Base-by-base conservation (phyloP, 2,888 invertebrate species). In the Polydrusus cervinus region DNA sequence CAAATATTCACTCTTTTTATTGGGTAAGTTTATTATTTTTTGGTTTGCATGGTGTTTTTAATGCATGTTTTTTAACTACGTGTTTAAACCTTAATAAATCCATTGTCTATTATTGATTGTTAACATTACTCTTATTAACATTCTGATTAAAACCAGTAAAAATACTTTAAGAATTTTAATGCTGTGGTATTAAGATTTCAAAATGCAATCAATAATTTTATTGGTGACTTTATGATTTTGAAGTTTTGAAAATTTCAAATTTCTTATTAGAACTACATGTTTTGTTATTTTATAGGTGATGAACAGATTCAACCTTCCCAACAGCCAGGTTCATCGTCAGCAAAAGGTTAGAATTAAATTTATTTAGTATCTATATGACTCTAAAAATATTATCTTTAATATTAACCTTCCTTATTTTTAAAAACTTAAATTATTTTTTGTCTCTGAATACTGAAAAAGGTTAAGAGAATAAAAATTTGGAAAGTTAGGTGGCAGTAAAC, bases 1-100 rank as follows among this genome's bases (percentile, higher is more conserved):
- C 66, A 51, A 45, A 30, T 72, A 51, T 72, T 68, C 61, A 60
- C 64, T 51, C 76, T 76, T 78, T 61, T 69, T 79, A 78, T 79
- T 77, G 79, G 57, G 81, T 82, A 80, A 81, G 81, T 80, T 81
- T 74, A 16, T 8, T 40, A 14, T 30, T 69, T 79, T 76, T 81
- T 25, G 75, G 77, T 81, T 81, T 81, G 81, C 81, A 80, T 80
- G 81, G 20, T 45, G 45, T 80, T 79, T 76, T 74, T 76, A 70
- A 65, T 78, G 80, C 71, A 76, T 78, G 78, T n/a, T 69, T 79
- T 55, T 67, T 73, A 40, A 67, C 49, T 40, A 53, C 43, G 49
- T 10, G 40, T 60, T 38, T 38, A 10, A 18, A 14, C n/a, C 53
- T 30, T 34, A 60, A 38, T 18, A 10, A 18, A 11, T 60, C 49